A percentile compares a stretch with the other conserved stretches of the same genome.
These are phyloP conservation scores for Melanostoma scalare DNA, from an alignment of 2,888 invertebrate genomes.

Conservation along the genomic window DNA sequence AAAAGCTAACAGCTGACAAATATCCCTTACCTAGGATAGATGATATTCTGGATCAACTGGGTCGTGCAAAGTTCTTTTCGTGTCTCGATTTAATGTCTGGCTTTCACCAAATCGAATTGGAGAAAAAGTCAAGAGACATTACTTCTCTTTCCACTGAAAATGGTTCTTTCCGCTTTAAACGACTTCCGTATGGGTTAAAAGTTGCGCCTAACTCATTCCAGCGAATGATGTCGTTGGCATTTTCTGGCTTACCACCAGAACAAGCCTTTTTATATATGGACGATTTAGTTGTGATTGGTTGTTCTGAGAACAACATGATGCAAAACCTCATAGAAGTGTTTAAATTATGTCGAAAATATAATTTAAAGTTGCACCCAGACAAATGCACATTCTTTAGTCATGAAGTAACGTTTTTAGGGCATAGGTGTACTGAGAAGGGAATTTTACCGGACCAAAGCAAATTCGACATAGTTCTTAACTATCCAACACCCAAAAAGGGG, in stretches of 20 bases:
- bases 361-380: conserved; percentile 58
- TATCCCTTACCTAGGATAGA: conserved; percentile 32
- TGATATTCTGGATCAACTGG: conserved; percentile 27
- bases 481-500: conserved; percentile 26
- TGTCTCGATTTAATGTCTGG: conserved; percentile 22
- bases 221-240: conserved; percentile 74
- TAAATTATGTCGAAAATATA: conserved; percentile 14
- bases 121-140: conserved; percentile 9
- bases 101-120: conserved; percentile 22
- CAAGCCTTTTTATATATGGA: conserved; percentile 74
- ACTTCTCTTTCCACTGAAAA: conserved; percentile 11
- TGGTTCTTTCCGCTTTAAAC: conserved; percentile 10
- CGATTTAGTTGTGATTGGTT: conserved; percentile 73
- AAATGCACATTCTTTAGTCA: conserved; percentile 59
- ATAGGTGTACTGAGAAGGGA: conserved; percentile 31
- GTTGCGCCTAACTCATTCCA: conserved; percentile 18
- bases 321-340: conserved; percentile 22
- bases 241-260: conserved; percentile 64
- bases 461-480: conserved; percentile 27
- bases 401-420: conserved; percentile 55
- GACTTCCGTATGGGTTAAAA: conserved; percentile 20
- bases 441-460: conserved; percentile 29
- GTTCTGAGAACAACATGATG: conserved; percentile 48
- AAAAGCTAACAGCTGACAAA: conserved; percentile 19
- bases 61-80: conserved; percentile 18